Conservation (phyloP, 2,113 vertebrate genomes). For the Tamias sibiricus region DNA sequence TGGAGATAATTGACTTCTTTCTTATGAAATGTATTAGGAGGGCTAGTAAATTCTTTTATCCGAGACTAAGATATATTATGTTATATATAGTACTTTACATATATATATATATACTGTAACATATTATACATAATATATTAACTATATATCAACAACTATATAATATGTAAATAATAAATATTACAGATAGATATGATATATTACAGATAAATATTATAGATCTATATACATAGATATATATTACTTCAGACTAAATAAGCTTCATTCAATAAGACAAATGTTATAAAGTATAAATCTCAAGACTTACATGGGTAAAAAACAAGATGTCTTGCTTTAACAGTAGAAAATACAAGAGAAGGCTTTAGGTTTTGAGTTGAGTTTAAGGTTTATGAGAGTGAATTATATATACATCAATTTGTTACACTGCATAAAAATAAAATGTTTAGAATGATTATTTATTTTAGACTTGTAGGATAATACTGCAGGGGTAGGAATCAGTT, state of each 20-base stretch:
- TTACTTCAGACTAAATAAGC: background rate
- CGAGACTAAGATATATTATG: background rate
- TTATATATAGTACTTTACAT: too few species aligned
- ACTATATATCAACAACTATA: too few species aligned
- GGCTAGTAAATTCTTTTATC: conserved; percentile 26
- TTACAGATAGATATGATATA: background rate
- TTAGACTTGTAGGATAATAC: background rate
- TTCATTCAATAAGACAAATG: background rate
- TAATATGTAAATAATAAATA: too few species aligned
- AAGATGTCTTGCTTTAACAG: background rate
- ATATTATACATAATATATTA: background rate
- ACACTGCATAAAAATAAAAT: background rate
- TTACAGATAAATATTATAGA: background rate
- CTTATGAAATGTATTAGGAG: conserved; percentile 12
- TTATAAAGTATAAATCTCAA: background rate
- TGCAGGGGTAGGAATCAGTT: background rate
- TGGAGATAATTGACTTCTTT: conserved; percentile 23
- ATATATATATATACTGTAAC: background rate
- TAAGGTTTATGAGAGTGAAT: conserved; percentile 7
- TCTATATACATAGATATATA: background rate
- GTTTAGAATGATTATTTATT: background rate
- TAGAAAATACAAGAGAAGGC: background rate
- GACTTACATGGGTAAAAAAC: background rate
- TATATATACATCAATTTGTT: background rate
- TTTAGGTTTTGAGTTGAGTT: conserved; percentile 12